Conservation (phyloP, 2,888 invertebrate species). For the Drosophila robusta region DNA sequence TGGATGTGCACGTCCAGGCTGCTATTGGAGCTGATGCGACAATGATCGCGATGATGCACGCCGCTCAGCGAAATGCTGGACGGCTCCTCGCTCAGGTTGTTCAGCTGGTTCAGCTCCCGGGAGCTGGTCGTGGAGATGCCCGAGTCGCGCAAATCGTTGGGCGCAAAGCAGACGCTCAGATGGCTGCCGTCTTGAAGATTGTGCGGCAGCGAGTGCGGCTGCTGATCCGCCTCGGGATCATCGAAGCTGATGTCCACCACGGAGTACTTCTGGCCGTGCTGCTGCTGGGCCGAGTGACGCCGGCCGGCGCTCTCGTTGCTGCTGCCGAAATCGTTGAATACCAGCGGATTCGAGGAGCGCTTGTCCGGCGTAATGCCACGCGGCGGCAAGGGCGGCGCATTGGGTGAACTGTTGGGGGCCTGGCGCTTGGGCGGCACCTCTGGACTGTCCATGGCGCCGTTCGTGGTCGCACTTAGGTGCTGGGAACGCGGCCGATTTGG, state of each 20-base stretch:
- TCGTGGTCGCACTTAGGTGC: constrained; percentile 83
- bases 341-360: constrained; percentile 84
- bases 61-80: constrained; percentile 74
- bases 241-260: constrained; percentile 86
- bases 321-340: constrained; percentile 82
- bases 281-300: constrained; percentile 74
- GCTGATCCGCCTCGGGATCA: constrained; percentile 84
- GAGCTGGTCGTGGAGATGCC: constrained; percentile 85
- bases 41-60: constrained; percentile 81
- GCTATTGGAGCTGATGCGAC: constrained; percentile 76
- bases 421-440: constrained; percentile 86
- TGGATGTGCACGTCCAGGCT: constrained; percentile 64
- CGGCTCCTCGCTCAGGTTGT: constrained; percentile 82
- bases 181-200: constrained; percentile 76
- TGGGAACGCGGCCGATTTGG: constrained; percentile 88
- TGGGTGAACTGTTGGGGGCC: constrained; percentile 84
- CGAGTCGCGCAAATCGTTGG: constrained; percentile 84
- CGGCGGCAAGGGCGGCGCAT: constrained; percentile 92
- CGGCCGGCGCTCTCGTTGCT: constrained; percentile 63
- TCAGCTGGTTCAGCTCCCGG: constrained; percentile 82
- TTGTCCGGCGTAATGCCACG: constrained; percentile 88
- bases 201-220: constrained; percentile 71
- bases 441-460: constrained; percentile 83
- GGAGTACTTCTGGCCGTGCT: constrained; percentile 85
- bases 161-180: constrained; percentile 77